Evolutionary conservation across 2,113 vertebrate species (phyloP), one percentile per base, ranked within the genome.

Genomic region (Corynorhinus townsendii): DNA sequence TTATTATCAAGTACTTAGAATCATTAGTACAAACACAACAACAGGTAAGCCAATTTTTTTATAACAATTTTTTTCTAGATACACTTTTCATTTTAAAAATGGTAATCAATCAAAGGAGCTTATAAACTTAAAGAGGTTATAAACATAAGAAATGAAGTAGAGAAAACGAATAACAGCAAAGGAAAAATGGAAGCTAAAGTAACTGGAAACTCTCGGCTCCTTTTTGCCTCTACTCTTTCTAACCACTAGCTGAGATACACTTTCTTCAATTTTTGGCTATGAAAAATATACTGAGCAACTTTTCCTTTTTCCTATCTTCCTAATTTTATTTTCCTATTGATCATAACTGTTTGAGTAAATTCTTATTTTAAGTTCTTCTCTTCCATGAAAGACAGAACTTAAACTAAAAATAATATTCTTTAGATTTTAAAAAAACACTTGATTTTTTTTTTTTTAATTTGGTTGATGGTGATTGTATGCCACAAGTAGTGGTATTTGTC

Each of bases 1-100:
- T 99, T 98, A 99, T 99, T 97, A 98, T 99, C 94, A 99, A 99
- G 98, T 99, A 99, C 97, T 98, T 99, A 98, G 99, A 99, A 97
- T 99, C 99, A 0, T 99, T 99, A 98, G 99, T 99, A 96, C 99
- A 99, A 97, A 99, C 99, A 97, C 99, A 99, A 86, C 99, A 99
- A 96, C 99, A 99, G 99, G 99, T 99, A 98, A 98, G 98, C 76
- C 94, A 43, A 89, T 69, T 90, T 84, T 91, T 75, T 64, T 35
- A 12, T 88, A 68, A 84, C 30, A 91, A 4, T n/a, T n/a, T n/a
- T n/a, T n/a, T 76, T 87, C 33, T 56, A 28, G 45, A 68, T 28
- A 14, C 59, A 35, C n/a, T 16, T 95, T 83, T 82, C 20, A 76
- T 73, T 91, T 93, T 89, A 54, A 93, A 91, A 11, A 82, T 38